These are phyloP conservation scores for Diachasma alloeum DNA, from an alignment of 1,140 invertebrate genomes.

Conservation along the genomic window DNA sequence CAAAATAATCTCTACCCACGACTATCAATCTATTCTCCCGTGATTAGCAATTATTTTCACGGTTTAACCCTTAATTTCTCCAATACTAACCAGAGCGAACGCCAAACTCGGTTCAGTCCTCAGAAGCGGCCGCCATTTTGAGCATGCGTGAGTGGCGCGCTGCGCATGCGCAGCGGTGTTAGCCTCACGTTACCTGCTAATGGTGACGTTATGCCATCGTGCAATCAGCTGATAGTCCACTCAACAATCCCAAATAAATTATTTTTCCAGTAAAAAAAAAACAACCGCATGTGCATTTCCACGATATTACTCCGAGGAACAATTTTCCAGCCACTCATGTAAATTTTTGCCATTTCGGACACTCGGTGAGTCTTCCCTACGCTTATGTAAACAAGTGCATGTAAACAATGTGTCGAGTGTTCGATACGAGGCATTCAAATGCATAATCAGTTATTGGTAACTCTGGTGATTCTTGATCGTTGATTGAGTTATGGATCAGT, in stretches of 20 bases:
- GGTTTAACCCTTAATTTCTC: no score
- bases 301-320: neutral
- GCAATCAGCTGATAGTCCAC: conserved; percentile 24
- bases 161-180: neutral
- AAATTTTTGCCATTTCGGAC: neutral
- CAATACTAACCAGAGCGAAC: no score
- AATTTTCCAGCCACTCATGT: neutral
- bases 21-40: no score
- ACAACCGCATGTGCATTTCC: neutral
- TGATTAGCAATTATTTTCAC: no score
- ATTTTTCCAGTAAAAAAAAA: neutral
- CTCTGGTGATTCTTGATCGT: neutral
- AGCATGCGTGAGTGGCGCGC: neutral
- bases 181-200: neutral
- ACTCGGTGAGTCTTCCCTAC: neutral
- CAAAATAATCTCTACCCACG: no score
- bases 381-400: conserved; percentile 11
- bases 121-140: no score
- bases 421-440: neutral
- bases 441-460: neutral
- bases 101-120: no score
- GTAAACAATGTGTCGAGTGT: conserved; percentile 3
- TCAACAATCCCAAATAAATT: neutral
- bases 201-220: conserved; percentile 16
- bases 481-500: no score